Evolutionary conservation across 2,797 vertebrate genomes (phyloP).

Genomic region (Acanthis flammea): DNA sequence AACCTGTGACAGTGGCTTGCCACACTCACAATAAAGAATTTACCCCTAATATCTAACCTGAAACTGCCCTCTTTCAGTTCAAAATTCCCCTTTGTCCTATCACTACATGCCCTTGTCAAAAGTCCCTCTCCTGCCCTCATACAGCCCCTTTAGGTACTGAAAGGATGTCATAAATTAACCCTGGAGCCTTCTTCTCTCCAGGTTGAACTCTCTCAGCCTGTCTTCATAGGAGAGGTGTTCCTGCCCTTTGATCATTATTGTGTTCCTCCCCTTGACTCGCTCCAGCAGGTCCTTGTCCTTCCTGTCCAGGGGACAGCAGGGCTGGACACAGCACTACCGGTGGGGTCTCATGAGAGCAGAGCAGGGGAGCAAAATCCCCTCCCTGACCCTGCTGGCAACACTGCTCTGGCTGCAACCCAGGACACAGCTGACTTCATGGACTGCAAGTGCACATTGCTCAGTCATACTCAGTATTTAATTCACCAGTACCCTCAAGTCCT

Average conservation of each 20-base stretch:
- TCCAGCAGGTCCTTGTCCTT: not conserved
- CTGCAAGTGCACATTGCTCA: not conserved
- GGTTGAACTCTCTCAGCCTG: not conserved
- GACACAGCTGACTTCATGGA: not conserved
- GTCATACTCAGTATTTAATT: not conserved
- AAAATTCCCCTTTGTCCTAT: not conserved
- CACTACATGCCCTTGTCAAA: no score
- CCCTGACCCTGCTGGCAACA: not conserved
- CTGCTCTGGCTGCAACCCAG: not conserved
- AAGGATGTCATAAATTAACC: not conserved
- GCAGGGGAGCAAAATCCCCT: not conserved
- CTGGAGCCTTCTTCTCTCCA: not conserved
- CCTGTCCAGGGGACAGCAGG: not conserved
- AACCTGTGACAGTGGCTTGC: not conserved
- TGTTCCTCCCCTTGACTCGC: not conserved
- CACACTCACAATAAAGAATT: rapidly evolving
- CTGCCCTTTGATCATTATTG: not conserved
- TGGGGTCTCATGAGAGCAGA: not conserved
- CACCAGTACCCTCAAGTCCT: not conserved
- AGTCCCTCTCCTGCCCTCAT: not conserved
- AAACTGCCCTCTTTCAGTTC: not conserved
- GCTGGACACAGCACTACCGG: not conserved
- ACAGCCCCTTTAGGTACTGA: not conserved
- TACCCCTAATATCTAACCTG: not conserved
- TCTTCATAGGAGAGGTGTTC: not conserved